A percentile compares a stretch with the other conserved stretches of the same genome.
Evolutionary conservation across 2,113 vertebrate genomes (phyloP).

Genomic region (Oophaga pumilio): DNA sequence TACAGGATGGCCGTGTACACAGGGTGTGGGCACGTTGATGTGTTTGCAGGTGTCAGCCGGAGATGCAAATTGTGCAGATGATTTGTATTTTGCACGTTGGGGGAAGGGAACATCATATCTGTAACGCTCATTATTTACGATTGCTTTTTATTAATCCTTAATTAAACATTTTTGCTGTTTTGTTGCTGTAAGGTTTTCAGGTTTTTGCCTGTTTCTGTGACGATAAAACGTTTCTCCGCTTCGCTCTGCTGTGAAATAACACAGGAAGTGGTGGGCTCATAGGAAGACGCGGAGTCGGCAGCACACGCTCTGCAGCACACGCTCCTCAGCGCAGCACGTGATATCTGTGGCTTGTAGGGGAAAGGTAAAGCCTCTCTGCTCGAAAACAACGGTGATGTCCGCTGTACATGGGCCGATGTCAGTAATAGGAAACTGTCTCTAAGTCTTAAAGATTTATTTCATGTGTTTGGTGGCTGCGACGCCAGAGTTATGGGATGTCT

Average conservation of each 20-base stretch:
- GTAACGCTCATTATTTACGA: too few species aligned
- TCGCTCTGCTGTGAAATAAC: background rate
- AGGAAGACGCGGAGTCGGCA: background rate
- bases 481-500: too few species aligned
- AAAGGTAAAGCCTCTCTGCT: background rate
- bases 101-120: background rate
- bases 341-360: background rate
- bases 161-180: too few species aligned
- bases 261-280: slow-evolving; percentile 6
- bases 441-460: background rate
- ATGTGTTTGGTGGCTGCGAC: background rate
- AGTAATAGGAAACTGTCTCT: too few species aligned
- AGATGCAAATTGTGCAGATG: background rate
- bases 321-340: background rate
- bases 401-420: too few species aligned
- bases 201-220: background rate
- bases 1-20: background rate
- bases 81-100: background rate
- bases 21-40: background rate
- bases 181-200: background rate
- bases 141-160: too few species aligned
- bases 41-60: background rate
- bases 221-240: background rate
- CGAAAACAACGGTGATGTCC: background rate
- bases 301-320: background rate